phyloP scores from a whole-genome alignment of 2,113 vertebrate species.

The Calypte anna region DNA sequence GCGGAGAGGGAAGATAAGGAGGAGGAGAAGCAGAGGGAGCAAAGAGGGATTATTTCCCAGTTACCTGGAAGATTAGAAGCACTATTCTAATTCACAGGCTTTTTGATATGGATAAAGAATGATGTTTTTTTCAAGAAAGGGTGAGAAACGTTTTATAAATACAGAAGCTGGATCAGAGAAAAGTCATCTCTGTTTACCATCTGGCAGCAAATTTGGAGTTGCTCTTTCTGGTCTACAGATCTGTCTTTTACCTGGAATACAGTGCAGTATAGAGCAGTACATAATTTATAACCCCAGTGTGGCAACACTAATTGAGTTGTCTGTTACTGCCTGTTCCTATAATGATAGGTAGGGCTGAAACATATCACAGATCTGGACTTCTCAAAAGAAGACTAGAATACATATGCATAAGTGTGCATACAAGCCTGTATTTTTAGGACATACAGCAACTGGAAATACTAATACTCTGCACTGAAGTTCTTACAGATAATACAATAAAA shows the following conservation, averaged over 20 bases:
- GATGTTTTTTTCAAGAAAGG: slow-evolving; percentile 51
- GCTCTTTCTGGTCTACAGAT: slow-evolving; percentile 8
- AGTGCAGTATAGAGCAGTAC: not conserved
- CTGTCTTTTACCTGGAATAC: slow-evolving; percentile 15
- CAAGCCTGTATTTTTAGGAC: not conserved
- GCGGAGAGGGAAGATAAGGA: slow-evolving; percentile 3
- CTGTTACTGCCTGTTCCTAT: not conserved
- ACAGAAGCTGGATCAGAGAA: slow-evolving; percentile 57
- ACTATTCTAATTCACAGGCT: slow-evolving; percentile 31
- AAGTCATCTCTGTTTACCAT: not conserved
- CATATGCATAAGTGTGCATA: fast-evolving
- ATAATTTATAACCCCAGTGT: not conserved
- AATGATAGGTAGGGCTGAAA: not conserved
- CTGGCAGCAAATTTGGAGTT: slow-evolving; percentile 11
- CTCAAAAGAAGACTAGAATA: not conserved
- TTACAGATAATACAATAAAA: not conserved
- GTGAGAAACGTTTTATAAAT: slow-evolving; percentile 54
- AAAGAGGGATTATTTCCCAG: slow-evolving; percentile 37
- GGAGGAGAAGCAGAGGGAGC: not conserved
- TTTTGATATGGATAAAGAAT: slow-evolving; percentile 34
- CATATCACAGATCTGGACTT: fast-evolving
- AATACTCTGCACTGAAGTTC: not conserved
- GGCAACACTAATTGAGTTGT: not conserved
- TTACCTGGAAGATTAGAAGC: slow-evolving; percentile 60
- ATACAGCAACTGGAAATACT: not conserved